Percentiles rank a stretch among this genome's conserved stretches.
Conservation (phyloP, 1,140 invertebrate species). For the Papilio polyxenes region DNA sequence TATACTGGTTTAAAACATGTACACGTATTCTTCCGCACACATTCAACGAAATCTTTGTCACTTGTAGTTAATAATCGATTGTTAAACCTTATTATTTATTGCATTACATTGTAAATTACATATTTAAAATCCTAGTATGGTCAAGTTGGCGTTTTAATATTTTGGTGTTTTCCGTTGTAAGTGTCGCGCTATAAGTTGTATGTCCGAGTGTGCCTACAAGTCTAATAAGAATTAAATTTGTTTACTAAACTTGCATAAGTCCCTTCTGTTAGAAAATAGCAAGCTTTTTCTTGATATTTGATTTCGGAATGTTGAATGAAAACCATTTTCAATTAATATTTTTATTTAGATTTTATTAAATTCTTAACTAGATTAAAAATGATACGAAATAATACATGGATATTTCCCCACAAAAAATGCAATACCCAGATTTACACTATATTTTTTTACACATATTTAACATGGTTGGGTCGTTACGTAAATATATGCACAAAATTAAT, state of each 20-base stretch:
- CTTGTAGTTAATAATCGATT: background rate
- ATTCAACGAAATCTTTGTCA: background rate
- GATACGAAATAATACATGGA: background rate
- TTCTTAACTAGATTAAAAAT: background rate
- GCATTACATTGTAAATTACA: no score
- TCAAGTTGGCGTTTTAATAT: no score
- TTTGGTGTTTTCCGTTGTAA: no score
- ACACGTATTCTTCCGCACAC: constrained; percentile 27
- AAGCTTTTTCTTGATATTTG: background rate
- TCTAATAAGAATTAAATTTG: no score
- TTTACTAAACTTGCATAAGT: background rate
- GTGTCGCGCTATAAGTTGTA: no score
- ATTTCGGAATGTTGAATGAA: background rate
- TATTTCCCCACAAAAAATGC: background rate
- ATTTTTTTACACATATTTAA: background rate
- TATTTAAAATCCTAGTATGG: no score
- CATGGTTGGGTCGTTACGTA: background rate
- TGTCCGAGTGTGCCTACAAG: no score
- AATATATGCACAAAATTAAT: background rate
- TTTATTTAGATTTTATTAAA: background rate
- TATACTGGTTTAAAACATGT: constrained; percentile 29
- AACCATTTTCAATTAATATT: background rate
- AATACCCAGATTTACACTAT: background rate
- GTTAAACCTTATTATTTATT: no score
- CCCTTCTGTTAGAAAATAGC: background rate